phyloP scores from a whole-genome alignment of 2,888 invertebrate genomes.

The Oxystoma pomonae region DNA sequence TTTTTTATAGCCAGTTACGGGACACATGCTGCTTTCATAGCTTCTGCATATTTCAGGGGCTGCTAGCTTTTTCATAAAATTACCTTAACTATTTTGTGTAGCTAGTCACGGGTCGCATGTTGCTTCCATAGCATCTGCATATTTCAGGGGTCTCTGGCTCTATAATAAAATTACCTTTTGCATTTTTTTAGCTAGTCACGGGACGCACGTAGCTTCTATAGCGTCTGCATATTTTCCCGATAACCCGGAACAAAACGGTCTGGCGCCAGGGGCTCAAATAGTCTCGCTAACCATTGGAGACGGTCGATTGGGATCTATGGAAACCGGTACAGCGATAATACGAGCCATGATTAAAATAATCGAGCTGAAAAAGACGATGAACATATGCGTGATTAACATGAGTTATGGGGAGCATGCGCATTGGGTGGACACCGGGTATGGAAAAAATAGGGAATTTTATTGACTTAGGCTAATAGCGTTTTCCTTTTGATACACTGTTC shows the following conservation, averaged over 20 bases:
- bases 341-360: slow-evolving; percentile 88
- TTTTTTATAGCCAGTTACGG: too few species aligned
- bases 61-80: too few species aligned
- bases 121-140: slow-evolving; percentile 90
- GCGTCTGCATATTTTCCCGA: slow-evolving; percentile 88
- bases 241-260: slow-evolving; percentile 83
- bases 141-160: too few species aligned
- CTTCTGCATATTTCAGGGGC: too few species aligned
- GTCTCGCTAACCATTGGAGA: slow-evolving; percentile 94
- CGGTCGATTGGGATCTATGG: slow-evolving; percentile 88
- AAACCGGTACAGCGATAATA: slow-evolving; percentile 90
- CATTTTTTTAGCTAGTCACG: slow-evolving; percentile 74
- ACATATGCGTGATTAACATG: slow-evolving; percentile 92
- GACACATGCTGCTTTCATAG: too few species aligned
- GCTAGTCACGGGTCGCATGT: slow-evolving; percentile 98
- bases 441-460: too few species aligned
- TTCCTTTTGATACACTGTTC: too few species aligned
- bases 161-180: background rate
- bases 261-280: slow-evolving; percentile 95
- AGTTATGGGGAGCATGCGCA: slow-evolving; percentile 96
- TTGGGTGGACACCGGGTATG: slow-evolving; percentile 85
- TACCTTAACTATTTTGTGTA: too few species aligned
- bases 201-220: slow-evolving; percentile 96
- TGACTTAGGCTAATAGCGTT: too few species aligned
- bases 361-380: slow-evolving; percentile 58